Evolutionary conservation across 2,888 invertebrate genomes (phyloP).

Genomic region (Strigamia maritima): DNA sequence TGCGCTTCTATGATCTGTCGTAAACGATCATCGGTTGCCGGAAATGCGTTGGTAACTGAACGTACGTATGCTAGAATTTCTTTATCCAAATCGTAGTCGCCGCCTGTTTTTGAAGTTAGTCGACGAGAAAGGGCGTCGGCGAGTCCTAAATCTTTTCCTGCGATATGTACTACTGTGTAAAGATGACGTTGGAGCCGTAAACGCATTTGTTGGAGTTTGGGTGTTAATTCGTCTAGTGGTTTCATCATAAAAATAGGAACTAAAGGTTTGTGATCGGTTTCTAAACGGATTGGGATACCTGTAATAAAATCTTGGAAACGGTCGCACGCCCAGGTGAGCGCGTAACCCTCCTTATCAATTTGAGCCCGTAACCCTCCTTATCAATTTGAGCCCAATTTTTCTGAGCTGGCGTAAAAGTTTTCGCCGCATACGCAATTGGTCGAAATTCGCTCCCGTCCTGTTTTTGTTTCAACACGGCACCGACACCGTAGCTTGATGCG

Average conservation of each 20-base stretch:
- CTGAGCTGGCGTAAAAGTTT: slow-evolving; percentile 48
- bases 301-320: slow-evolving; percentile 48
- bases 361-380: no score
- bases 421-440: slow-evolving; percentile 49
- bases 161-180: no score
- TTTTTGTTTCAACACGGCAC: slow-evolving; percentile 46
- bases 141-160: no score
- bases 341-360: slow-evolving; percentile 52
- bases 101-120: no score
- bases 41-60: no score
- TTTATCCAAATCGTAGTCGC: no score
- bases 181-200: no score
- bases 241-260: slow-evolving; percentile 49
- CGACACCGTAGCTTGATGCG: slow-evolving; percentile 48
- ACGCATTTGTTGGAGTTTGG: slow-evolving; percentile 51
- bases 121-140: no score
- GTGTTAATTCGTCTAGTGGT: slow-evolving; percentile 48
- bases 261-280: slow-evolving; percentile 52
- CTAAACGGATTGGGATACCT: slow-evolving; percentile 47
- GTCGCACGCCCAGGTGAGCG: slow-evolving; percentile 48
- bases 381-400: slow-evolving; percentile 48
- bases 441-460: slow-evolving; percentile 40
- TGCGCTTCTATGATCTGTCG: no score
- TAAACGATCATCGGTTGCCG: no score
- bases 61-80: no score